Percentiles rank a stretch among this genome's conserved stretches.
These are phyloP conservation scores for Corythornis madagascariensis DNA, from an alignment of 2,113 vertebrate genomes.

Conservation along the genomic window DNA sequence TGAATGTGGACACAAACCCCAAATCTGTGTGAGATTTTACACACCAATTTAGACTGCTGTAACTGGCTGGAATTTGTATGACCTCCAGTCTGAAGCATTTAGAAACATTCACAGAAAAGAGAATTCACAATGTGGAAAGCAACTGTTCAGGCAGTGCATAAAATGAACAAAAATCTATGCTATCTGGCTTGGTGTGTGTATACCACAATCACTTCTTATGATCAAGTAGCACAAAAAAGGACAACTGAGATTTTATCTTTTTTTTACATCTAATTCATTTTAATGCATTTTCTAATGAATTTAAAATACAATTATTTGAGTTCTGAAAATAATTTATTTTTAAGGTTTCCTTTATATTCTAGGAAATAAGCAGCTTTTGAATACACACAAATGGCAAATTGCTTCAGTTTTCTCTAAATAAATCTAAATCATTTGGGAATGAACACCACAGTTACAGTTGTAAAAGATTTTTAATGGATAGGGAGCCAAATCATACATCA, in stretches of 20 bases:
- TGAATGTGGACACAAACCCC: neutral
- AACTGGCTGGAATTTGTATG: neutral
- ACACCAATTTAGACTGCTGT: neutral
- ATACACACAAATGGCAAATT: conserved; percentile 11
- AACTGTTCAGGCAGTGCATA: neutral
- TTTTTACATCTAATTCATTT: neutral
- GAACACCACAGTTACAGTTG: neutral
- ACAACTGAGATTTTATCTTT: neutral
- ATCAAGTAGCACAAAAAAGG: neutral
- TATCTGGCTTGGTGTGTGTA: neutral
- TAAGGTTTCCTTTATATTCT: neutral
- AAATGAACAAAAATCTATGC: neutral
- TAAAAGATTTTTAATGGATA: conserved; percentile 1
- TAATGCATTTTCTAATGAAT: neutral
- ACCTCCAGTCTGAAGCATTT: neutral
- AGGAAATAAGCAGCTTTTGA: neutral
- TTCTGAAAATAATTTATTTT: conserved; percentile 10
- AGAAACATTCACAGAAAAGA: neutral
- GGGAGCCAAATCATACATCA: conserved; percentile 2
- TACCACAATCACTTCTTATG: neutral
- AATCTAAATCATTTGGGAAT: conserved; percentile 10
- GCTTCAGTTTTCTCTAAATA: conserved; percentile 37
- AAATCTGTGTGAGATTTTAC: neutral
- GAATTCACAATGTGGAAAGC: neutral
- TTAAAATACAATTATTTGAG: neutral